A percentile compares a stretch with the other conserved stretches of the same genome.
phyloP scores from a whole-genome alignment of 2,888 invertebrate species.

The Sminthurides aquaticus region DNA sequence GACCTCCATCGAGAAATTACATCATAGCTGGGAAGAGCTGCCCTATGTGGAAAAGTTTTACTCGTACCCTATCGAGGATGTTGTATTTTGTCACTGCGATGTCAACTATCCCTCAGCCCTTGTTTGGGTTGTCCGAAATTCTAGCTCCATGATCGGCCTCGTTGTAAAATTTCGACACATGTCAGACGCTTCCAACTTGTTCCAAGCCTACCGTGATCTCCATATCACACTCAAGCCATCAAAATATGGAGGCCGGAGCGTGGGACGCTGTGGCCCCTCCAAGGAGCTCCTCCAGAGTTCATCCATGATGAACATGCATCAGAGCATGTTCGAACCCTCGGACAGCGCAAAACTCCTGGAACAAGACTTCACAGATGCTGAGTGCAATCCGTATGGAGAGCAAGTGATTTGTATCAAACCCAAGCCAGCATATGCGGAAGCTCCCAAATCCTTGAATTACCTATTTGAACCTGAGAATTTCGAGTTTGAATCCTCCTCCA shows the following conservation, averaged over 20 bases:
- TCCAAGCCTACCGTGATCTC: constrained; percentile 41
- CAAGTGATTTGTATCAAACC: background rate
- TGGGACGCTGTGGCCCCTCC: background rate
- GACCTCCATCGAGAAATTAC: constrained; percentile 20
- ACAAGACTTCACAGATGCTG: background rate
- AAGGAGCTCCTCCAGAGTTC: background rate
- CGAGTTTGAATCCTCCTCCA: background rate
- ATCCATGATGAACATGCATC: background rate
- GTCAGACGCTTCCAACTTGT: constrained; percentile 40
- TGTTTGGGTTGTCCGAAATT: constrained; percentile 42
- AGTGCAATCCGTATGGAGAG: constrained; percentile 20
- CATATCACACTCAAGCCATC: constrained; percentile 41
- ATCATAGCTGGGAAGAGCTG: constrained; percentile 36
- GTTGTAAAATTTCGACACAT: constrained; percentile 39
- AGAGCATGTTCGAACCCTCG: background rate
- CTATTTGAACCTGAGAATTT: background rate
- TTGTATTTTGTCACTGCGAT: constrained; percentile 43
- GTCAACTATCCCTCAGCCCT: constrained; percentile 39
- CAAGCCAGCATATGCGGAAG: background rate
- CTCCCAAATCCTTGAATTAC: background rate
- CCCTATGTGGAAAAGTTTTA: constrained; percentile 41
- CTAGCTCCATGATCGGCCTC: constrained; percentile 42
- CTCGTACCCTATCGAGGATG: constrained; percentile 43
- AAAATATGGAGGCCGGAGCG: constrained; percentile 33
- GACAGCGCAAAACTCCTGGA: background rate